Evolutionary conservation across 2,113 vertebrate genomes (phyloP).

Genomic region (Eptesicus fuscus): DNA sequence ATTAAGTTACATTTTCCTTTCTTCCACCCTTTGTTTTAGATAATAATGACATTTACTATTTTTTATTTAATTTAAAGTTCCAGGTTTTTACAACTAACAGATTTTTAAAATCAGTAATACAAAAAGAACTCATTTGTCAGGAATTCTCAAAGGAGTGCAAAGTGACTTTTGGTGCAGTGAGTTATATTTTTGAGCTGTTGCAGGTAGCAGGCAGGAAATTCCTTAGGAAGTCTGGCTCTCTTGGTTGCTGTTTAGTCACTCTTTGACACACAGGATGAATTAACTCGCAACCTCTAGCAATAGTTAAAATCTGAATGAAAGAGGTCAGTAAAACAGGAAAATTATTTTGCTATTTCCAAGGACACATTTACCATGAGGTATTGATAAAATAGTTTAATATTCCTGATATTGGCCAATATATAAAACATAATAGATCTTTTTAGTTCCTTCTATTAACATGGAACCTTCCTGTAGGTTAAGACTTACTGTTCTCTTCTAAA

Average conservation of each 20-base stretch:
- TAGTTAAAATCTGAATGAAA: neutral
- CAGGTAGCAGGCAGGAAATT: neutral
- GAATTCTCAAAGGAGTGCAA: neutral
- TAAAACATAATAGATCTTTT: neutral
- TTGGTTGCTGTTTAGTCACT: neutral
- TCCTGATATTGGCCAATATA: neutral
- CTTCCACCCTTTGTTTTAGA: neutral
- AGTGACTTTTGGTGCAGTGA: neutral
- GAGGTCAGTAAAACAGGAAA: neutral
- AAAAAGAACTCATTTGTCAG: neutral
- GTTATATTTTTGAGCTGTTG: neutral
- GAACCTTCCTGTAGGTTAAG: neutral
- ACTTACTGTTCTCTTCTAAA: neutral
- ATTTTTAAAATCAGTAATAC: neutral
- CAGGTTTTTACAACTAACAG: neutral
- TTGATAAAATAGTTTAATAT: conserved; percentile 15
- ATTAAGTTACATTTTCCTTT: neutral
- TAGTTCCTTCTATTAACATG: neutral
- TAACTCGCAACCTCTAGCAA: neutral
- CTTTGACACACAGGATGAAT: conserved; percentile 13
- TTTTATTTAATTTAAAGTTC: conserved; percentile 3
- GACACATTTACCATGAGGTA: neutral
- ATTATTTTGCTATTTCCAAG: conserved; percentile 39
- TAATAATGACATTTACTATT: neutral
- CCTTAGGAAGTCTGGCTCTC: neutral